Evolutionary conservation across 2,888 invertebrate genomes (phyloP).

Genomic region (Drosophila sordidula): DNA sequence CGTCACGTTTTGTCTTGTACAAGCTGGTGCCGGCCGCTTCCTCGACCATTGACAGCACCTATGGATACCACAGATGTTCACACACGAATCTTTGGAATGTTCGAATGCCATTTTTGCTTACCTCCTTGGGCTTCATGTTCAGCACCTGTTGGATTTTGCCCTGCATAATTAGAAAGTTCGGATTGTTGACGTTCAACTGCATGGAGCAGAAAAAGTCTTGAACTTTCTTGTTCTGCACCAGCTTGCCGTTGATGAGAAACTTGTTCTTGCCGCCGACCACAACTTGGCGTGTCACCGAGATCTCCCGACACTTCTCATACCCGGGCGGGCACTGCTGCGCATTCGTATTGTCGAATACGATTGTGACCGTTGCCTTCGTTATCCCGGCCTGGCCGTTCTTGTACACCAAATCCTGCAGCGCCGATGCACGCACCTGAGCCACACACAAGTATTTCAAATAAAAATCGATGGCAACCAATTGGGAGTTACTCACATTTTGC

Average conservation of each 20-base stretch:
- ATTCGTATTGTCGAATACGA: slow-evolving; percentile 97
- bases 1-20: slow-evolving; percentile 97
- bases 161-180: slow-evolving; percentile 99
- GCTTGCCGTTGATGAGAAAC: slow-evolving; percentile 96
- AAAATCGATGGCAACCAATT: neutral
- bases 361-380: slow-evolving; percentile 97
- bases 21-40: slow-evolving; percentile 99
- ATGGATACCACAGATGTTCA: slow-evolving; percentile 12
- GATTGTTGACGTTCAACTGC: slow-evolving; percentile 99
- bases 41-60: slow-evolving; percentile 98
- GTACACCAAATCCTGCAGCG: slow-evolving; percentile 97
- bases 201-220: slow-evolving; percentile 98
- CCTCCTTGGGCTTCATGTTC: slow-evolving; percentile 99
- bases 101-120: slow-evolving; percentile 81
- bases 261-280: slow-evolving; percentile 94
- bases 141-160: slow-evolving; percentile 99
- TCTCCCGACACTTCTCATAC: slow-evolving; percentile 95
- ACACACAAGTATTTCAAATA: neutral
- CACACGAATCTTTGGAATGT: neutral
- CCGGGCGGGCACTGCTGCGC: slow-evolving; percentile 93
- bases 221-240: slow-evolving; percentile 95
- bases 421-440: slow-evolving; percentile 93
- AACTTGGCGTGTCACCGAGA: slow-evolving; percentile 96
- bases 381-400: slow-evolving; percentile 98
- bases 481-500: slow-evolving; percentile 89